A percentile compares a stretch with the other conserved stretches of the same genome.
Conservation (phyloP, 2,797 vertebrate genomes). For the Martes flavigula region DNA sequence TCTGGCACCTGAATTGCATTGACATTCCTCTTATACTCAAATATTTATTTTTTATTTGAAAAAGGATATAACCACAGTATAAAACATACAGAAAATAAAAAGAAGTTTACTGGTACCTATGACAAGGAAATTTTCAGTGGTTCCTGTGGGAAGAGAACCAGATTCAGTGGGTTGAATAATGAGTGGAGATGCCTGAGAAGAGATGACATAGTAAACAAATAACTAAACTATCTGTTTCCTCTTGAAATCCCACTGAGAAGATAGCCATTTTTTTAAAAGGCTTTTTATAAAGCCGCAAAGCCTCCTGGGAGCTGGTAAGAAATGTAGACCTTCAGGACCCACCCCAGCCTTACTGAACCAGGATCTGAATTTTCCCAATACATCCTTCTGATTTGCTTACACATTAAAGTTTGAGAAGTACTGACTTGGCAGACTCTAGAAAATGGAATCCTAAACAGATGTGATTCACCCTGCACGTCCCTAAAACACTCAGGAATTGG, state of each 20-base stretch:
- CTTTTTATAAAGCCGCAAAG: not conserved
- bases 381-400: not conserved
- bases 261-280: not conserved
- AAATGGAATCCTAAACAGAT: not conserved
- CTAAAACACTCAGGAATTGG: not conserved
- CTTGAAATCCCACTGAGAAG: not conserved
- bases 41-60: not conserved
- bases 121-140: not conserved
- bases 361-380: not conserved
- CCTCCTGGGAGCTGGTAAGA: not conserved
- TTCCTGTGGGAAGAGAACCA: not conserved
- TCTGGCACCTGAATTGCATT: not conserved
- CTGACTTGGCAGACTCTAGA: not conserved
- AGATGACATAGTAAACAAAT: not conserved
- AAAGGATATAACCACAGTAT: not conserved
- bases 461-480: not conserved
- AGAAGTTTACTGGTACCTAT: not conserved
- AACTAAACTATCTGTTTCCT: not conserved
- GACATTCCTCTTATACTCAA: not conserved
- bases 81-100: not conserved
- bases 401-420: not conserved
- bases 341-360: fast-evolving
- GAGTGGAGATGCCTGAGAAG: not conserved
- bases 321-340: not conserved
- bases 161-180: not conserved